These are phyloP conservation scores for Chloroclysta siterata DNA, from an alignment of 2,888 invertebrate species.

Conservation along the genomic window DNA sequence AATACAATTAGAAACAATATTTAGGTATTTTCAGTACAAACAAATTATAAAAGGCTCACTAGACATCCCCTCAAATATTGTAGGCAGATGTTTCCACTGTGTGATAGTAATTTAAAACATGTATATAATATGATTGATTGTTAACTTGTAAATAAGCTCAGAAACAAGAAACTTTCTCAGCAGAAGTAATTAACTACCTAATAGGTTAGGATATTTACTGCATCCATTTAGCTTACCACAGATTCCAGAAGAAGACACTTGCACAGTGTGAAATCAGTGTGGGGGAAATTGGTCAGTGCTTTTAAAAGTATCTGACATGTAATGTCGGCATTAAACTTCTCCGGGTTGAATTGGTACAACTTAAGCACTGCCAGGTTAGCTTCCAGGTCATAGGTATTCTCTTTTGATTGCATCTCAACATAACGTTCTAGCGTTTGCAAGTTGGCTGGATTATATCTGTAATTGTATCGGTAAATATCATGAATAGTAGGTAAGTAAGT, in stretches of 20 bases:
- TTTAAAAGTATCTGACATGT: conserved; percentile 96
- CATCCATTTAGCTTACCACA: conserved; percentile 58
- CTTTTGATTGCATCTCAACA: conserved; percentile 95
- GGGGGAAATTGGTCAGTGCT: conserved; percentile 97
- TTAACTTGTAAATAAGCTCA: too few relatives aligned
- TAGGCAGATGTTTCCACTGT: too few relatives aligned
- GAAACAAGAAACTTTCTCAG: too few relatives aligned
- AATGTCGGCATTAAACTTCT: conserved; percentile 92
- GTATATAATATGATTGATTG: too few relatives aligned
- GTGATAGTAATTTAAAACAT: too few relatives aligned
- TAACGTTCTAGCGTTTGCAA: conserved; percentile 95
- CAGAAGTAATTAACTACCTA: too few relatives aligned
- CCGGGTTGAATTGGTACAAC: conserved; percentile 98
- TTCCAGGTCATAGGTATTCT: conserved; percentile 98
- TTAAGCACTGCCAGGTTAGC: conserved; percentile 98
- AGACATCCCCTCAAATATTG: too few relatives aligned
- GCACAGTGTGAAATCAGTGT: conserved; percentile 98
- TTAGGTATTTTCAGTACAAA: background rate
- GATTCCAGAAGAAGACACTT: conserved; percentile 96
- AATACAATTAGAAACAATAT: conserved; percentile 2
- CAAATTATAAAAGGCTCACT: background rate
- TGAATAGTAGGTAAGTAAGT: background rate
- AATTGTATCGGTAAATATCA: conserved; percentile 20
- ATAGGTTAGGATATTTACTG: background rate
- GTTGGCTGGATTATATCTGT: conserved; percentile 98